These are phyloP conservation scores for Xestia ashworthii DNA, from an alignment of 2,888 invertebrate genomes.

Conservation along the genomic window DNA sequence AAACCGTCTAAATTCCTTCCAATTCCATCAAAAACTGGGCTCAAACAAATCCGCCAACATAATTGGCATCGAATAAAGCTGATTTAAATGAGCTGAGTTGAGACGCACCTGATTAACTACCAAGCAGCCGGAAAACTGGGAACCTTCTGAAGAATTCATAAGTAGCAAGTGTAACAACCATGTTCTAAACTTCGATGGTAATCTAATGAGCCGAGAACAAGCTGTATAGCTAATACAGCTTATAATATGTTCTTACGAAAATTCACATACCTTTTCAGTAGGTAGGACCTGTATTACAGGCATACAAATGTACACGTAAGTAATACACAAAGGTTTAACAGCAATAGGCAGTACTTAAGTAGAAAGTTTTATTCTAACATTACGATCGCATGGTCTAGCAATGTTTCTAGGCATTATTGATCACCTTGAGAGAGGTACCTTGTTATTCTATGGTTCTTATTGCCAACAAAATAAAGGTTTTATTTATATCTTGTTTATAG, in stretches of 20 bases:
- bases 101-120: slow-evolving; percentile 50
- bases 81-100: slow-evolving; percentile 50
- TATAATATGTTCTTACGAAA: slow-evolving; percentile 18
- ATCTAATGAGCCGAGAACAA: slow-evolving; percentile 24
- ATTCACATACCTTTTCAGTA: not conserved
- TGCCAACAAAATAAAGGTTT: slow-evolving; percentile 2
- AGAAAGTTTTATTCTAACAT: not conserved
- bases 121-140: slow-evolving; percentile 42
- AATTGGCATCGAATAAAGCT: slow-evolving; percentile 55
- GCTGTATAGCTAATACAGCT: slow-evolving; percentile 19
- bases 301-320: not conserved
- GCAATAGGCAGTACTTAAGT: not conserved
- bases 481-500: too few relatives aligned
- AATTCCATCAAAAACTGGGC: slow-evolving; percentile 50
- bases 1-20: slow-evolving; percentile 25
- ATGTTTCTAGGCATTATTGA: not conserved
- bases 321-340: not conserved
- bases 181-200: slow-evolving; percentile 44
- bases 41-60: slow-evolving; percentile 39
- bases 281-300: not conserved
- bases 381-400: not conserved
- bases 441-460: not conserved
- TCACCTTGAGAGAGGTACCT: too few relatives aligned
- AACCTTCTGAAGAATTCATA: slow-evolving; percentile 45
- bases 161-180: slow-evolving; percentile 6